phyloP scores from a whole-genome alignment of 2,797 vertebrate genomes.

The Oryzias sinensis region DNA sequence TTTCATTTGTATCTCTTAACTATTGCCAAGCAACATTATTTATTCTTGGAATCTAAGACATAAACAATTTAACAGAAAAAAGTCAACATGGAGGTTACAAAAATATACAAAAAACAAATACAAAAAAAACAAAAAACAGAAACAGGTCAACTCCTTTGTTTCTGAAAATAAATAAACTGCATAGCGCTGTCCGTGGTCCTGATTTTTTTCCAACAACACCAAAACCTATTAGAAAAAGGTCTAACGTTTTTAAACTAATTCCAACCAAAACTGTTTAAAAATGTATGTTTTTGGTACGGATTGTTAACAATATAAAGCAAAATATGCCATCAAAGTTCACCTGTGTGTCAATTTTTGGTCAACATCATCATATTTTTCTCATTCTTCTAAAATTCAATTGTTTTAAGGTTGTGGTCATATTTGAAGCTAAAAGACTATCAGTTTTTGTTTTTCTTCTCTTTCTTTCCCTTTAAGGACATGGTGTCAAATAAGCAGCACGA shows the following conservation, averaged over 20 bases:
- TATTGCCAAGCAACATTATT: too few species aligned
- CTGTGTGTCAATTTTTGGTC: background rate
- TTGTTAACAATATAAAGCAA: constrained; percentile 26
- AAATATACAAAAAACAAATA: too few species aligned
- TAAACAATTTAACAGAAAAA: too few species aligned
- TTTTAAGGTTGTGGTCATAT: constrained; percentile 36
- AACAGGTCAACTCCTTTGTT: background rate
- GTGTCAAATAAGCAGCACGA: constrained; percentile 51
- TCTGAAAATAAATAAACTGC: background rate
- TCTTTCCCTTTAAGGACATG: constrained; percentile 56
- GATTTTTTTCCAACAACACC: constrained; percentile 26
- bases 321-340: constrained; percentile 7
- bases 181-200: constrained; percentile 58
- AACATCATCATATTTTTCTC: background rate
- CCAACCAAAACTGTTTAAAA: background rate
- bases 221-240: too few species aligned
- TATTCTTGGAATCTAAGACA: too few species aligned
- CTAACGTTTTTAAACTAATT: too few species aligned
- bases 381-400: constrained; percentile 31
- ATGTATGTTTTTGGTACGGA: constrained; percentile 33
- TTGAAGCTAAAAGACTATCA: constrained; percentile 41
- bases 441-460: constrained; percentile 15
- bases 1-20: too few species aligned
- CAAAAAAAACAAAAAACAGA: background rate
- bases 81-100: background rate